Base-by-base conservation (phyloP, 2,888 invertebrate species). In the Caenorhabditis sp. region DNA sequence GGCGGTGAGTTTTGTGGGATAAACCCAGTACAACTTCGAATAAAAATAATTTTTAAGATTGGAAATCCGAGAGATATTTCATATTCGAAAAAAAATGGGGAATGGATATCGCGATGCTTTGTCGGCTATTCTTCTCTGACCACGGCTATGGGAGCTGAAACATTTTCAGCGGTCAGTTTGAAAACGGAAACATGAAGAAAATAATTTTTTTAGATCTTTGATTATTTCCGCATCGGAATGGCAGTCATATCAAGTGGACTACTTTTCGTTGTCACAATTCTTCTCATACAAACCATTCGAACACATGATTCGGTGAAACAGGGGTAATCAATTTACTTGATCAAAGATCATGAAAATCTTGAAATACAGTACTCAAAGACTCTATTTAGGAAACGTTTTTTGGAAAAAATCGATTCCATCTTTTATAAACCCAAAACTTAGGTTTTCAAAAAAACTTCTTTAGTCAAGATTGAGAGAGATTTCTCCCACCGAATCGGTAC, bases 61-160 rank as follows among this genome's bases (percentile, higher is more conserved):
- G n/a, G n/a, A n/a, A 31, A 10, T 31, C 10, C 31, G 10, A 4
- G 5, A 4, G 10, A 6, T 31, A 6, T 31, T 31, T 31, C 31
- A 31, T 31, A 6, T 31, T 31, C 10, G 31, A 31, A 31, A 31
- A 31, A 31, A 31, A 31, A 72, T 24, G 67, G 76, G 1, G 69
- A 76, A 31, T 81, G 81, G 81, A 78, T 81, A 31, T 69, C 81
- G 0, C 62, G 81, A 17, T 81, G 81, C 58, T 81, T 81, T 59
- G 72, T 81, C n/a, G 78, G 80, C 0, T 75, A 80, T 43, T 78
- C 78, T 0, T 62, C 72, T 0, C 43, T 80, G 10, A 77, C 78
- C 6, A 54, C 68, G 27, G 62, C 68, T 19, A 66, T 80, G 63
- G 78, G 78, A 1, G 77, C 77, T 2, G 70, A 72, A 27, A 57